These are phyloP conservation scores for Melipona bicolor DNA, from an alignment of 2,888 invertebrate species.

Conservation along the genomic window DNA sequence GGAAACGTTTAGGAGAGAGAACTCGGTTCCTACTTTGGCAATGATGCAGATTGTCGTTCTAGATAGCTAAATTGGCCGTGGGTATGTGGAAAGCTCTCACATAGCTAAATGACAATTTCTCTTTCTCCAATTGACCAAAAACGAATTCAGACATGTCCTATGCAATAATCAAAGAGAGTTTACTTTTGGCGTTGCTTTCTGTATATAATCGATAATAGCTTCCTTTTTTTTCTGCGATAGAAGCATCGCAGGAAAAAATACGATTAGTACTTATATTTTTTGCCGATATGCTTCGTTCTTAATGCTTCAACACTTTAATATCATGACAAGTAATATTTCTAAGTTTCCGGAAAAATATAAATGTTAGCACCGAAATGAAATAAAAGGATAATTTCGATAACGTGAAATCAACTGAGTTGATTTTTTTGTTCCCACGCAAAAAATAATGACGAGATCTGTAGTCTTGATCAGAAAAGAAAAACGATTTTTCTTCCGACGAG, in stretches of 20 bases:
- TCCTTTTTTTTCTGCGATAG: background rate
- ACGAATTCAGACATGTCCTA: slow-evolving; percentile 18
- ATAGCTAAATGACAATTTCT: slow-evolving; percentile 42
- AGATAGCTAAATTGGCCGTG: slow-evolving; percentile 74
- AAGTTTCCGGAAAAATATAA: background rate
- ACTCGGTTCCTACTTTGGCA: slow-evolving; percentile 57
- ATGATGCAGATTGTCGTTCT: slow-evolving; percentile 65
- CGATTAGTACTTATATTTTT: background rate
- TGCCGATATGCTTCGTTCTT: background rate
- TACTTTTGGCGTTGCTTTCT: background rate
- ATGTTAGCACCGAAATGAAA: background rate
- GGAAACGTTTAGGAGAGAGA: slow-evolving; percentile 64
- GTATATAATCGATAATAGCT: background rate
- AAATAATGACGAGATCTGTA: background rate
- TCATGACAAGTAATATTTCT: too few species aligned
- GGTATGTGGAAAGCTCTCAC: slow-evolving; percentile 65
- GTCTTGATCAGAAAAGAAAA: background rate
- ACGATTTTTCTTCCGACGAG: background rate
- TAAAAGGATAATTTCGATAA: background rate
- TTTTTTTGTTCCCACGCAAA: background rate
- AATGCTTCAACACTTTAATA: background rate
- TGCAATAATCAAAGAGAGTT: slow-evolving; percentile 14
- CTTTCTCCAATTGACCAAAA: slow-evolving; percentile 27
- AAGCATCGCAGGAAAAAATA: background rate
- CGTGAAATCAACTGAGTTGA: background rate